phyloP scores from a whole-genome alignment of 2,113 vertebrate species.

The Ammodramus savannarum region DNA sequence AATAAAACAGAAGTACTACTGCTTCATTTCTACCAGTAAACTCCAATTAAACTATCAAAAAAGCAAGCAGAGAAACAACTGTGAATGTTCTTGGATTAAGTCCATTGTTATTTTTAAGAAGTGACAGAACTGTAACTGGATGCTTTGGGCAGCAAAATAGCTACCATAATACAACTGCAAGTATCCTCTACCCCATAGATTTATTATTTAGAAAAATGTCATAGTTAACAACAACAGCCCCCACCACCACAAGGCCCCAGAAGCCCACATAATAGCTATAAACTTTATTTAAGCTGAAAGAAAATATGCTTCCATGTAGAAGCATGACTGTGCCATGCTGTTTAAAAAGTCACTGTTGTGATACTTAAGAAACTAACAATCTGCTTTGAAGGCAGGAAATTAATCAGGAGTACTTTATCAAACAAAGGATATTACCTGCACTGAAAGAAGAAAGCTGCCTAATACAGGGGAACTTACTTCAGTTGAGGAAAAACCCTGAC shows the following conservation, averaged over 20 bases:
- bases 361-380: not conserved
- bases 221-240: not conserved
- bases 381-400: not conserved
- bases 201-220: not conserved
- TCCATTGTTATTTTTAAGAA: not conserved
- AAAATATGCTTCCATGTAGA: not conserved
- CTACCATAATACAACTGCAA: not conserved
- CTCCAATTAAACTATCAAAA: not conserved
- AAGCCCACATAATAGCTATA: not conserved
- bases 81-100: not conserved
- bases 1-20: not conserved
- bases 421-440: not conserved
- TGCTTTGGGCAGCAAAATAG: not conserved
- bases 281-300: not conserved
- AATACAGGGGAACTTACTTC: not conserved
- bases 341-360: not conserved
- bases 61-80: not conserved
- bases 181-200: not conserved
- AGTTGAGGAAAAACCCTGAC: not conserved
- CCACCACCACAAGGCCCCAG: not conserved
- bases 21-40: not conserved
- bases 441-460: not conserved
- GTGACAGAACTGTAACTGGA: not conserved
- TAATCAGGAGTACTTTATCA: not conserved
- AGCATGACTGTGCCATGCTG: not conserved